These are phyloP conservation scores for Dasyornis broadbenti DNA, from an alignment of 2,113 vertebrate genomes.

Conservation along the genomic window DNA sequence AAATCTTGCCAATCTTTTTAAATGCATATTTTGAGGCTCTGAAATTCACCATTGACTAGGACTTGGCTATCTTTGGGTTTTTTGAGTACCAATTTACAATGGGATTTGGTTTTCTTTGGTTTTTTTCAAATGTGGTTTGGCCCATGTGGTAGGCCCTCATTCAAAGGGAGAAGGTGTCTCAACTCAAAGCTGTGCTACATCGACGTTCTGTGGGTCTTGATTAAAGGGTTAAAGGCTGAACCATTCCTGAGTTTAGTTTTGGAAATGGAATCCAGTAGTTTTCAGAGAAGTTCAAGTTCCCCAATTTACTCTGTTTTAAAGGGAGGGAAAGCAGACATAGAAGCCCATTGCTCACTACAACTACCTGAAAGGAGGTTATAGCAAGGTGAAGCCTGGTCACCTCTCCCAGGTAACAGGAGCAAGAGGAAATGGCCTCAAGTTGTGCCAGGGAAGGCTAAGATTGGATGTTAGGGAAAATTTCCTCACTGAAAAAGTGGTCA, in stretches of 20 bases:
- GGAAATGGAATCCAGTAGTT: not conserved
- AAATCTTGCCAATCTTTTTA: not conserved
- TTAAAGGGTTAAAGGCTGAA: not conserved
- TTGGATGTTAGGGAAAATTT: not conserved
- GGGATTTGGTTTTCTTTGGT: not conserved
- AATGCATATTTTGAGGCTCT: not conserved
- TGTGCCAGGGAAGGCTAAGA: not conserved
- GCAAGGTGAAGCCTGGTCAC: not conserved
- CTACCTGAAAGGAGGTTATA: not conserved
- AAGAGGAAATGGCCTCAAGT: not conserved
- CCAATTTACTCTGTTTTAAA: not conserved
- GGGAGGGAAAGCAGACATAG: not conserved
- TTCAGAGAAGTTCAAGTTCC: not conserved
- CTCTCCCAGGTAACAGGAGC: not conserved
- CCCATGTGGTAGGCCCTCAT: not conserved
- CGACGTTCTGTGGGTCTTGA: accelerated
- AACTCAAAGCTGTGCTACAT: not conserved
- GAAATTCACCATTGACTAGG: not conserved
- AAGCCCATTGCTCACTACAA: not conserved
- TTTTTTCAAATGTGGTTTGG: too few species aligned
- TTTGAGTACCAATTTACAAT: not conserved
- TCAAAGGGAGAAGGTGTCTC: not conserved
- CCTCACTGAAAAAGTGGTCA: too few species aligned
- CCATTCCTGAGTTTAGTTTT: not conserved
- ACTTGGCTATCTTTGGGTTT: not conserved